Conservation (phyloP, 2,797 vertebrate genomes). For the Chaunax sp. region DNA sequence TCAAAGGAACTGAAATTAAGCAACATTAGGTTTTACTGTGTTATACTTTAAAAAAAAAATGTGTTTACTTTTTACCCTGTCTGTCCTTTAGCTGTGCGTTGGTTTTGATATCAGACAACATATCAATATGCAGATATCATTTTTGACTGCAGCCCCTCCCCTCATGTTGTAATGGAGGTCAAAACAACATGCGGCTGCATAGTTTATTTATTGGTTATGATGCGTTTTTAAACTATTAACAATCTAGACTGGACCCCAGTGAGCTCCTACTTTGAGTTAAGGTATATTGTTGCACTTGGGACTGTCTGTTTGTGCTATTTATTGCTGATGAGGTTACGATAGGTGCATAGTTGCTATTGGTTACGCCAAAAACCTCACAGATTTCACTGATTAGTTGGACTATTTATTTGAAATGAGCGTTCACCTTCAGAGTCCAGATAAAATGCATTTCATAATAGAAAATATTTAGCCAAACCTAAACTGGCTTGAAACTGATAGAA, state of each 20-base stretch:
- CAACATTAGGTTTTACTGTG: constrained; percentile 6
- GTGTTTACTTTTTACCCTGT: constrained; percentile 19
- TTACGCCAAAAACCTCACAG: not conserved
- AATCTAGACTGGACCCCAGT: not conserved
- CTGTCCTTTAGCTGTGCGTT: not conserved
- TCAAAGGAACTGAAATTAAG: constrained; percentile 41
- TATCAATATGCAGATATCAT: not conserved
- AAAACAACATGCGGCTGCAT: not conserved
- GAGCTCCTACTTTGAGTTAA: not conserved
- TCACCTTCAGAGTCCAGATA: not conserved
- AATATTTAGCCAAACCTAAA: not conserved
- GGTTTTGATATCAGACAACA: constrained; percentile 2
- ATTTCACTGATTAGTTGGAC: not conserved
- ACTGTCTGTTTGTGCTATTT: not conserved
- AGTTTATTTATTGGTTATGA: constrained; percentile 6
- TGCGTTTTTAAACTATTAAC: constrained; percentile 11
- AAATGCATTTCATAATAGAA: not conserved
- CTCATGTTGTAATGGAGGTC: not conserved
- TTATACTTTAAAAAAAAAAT: not conserved
- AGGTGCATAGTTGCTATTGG: too few relatives aligned
- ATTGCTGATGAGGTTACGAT: not conserved
- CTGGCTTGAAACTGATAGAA: not conserved
- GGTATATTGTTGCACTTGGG: not conserved
- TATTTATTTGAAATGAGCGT: not conserved
- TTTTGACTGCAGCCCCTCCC: not conserved